Conservation (phyloP, 2,113 vertebrate species). For the Strix uralensis region DNA sequence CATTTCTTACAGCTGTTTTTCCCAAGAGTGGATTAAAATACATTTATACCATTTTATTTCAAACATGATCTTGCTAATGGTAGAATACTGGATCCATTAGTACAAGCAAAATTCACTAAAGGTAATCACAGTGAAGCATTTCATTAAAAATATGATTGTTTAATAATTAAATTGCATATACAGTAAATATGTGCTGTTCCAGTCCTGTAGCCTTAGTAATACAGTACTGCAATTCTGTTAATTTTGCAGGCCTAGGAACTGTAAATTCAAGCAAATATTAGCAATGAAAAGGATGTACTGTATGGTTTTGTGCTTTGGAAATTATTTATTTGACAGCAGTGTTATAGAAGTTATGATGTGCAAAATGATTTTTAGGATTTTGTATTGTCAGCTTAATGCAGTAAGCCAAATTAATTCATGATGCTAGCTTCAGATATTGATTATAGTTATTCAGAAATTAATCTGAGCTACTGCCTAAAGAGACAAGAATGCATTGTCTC, state of each 20-base stretch:
- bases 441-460: background rate
- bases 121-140: constrained; percentile 17
- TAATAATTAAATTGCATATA: constrained; percentile 50
- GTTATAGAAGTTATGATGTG: background rate
- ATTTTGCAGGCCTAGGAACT: background rate
- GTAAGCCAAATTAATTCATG: background rate
- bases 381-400: background rate
- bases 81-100: constrained; percentile 46
- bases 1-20: background rate
- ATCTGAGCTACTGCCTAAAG: background rate
- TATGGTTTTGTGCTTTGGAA: background rate
- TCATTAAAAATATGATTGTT: constrained; percentile 58
- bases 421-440: background rate
- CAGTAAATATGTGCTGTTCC: background rate
- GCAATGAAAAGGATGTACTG: background rate
- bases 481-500: background rate
- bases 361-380: background rate
- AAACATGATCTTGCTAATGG: constrained; percentile 45
- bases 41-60: constrained; percentile 50
- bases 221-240: background rate
- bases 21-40: constrained; percentile 50
- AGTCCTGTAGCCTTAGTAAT: background rate
- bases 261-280: background rate
- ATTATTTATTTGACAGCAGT: background rate
- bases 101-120: constrained; percentile 25